phyloP scores from a whole-genome alignment of 1,140 invertebrate species.

The Latrodectus geometricus region DNA sequence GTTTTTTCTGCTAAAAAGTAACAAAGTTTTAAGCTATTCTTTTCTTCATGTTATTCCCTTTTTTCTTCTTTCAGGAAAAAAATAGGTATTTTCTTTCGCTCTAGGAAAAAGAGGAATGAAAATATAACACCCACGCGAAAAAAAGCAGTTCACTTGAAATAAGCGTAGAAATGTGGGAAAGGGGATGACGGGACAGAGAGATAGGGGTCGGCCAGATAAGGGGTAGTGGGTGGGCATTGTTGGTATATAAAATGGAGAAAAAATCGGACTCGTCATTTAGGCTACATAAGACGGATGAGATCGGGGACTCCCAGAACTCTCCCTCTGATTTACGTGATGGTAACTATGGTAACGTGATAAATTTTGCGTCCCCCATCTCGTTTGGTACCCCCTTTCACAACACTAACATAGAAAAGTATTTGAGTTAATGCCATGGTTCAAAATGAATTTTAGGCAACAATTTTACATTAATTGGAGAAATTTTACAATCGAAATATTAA shows the following conservation, averaged over 20 bases:
- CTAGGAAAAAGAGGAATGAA: not conserved
- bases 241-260: slow-evolving; percentile 15
- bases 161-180: not conserved
- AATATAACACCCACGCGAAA: not conserved
- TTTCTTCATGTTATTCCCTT: not conserved
- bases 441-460: no score
- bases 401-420: no score
- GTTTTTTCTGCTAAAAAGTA: no score
- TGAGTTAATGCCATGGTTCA: no score
- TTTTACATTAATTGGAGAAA: no score
- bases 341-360: slow-evolving; percentile 54
- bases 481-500: no score
- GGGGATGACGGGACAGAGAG: not conserved
- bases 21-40: no score
- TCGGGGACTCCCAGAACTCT: slow-evolving; percentile 49
- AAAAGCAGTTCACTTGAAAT: not conserved
- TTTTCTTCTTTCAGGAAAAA: slow-evolving; percentile 3
- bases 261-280: slow-evolving; percentile 46
- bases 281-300: slow-evolving; percentile 45
- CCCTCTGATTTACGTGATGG: slow-evolving; percentile 52
- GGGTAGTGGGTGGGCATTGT: not conserved
- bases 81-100: not conserved
- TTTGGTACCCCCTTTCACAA: slow-evolving; percentile 1
- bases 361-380: slow-evolving; percentile 14
- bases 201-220: not conserved